phyloP scores from a whole-genome alignment of 2,113 vertebrate species.

The Hippocampus zosterae region DNA sequence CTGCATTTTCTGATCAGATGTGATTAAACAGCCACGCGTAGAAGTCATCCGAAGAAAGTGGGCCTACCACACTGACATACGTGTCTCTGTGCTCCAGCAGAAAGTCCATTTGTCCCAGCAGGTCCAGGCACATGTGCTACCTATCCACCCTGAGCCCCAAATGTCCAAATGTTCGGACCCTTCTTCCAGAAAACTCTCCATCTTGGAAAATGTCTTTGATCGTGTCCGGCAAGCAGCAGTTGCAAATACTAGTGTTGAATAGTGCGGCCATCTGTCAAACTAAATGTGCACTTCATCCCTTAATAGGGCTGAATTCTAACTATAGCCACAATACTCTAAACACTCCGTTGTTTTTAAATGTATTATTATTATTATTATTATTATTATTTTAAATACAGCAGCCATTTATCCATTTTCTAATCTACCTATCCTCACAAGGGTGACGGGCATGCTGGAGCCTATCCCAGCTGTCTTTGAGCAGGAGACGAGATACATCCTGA shows the following conservation, averaged over 20 bases:
- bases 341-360: no score
- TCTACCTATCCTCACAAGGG: no score
- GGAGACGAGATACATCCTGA: no score
- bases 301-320: slow-evolving; percentile 25
- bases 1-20: slow-evolving; percentile 30
- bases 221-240: slow-evolving; percentile 11
- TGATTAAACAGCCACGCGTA: slow-evolving; percentile 56
- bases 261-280: slow-evolving; percentile 58
- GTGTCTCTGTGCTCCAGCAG: slow-evolving; percentile 62
- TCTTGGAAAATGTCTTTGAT: background rate
- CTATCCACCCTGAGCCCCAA: slow-evolving; percentile 56
- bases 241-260: slow-evolving; percentile 42
- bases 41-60: slow-evolving; percentile 53
- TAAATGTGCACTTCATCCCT: slow-evolving; percentile 19
- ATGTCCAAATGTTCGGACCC: slow-evolving; percentile 51
- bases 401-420: no score
- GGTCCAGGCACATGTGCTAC: slow-evolving; percentile 51
- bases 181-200: slow-evolving; percentile 42
- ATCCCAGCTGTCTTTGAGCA: no score
- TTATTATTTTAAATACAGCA: no score
- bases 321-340: background rate
- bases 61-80: slow-evolving; percentile 56
- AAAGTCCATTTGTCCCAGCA: slow-evolving; percentile 53
- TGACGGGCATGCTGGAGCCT: no score
- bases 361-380: no score